Base-by-base conservation (phyloP, 2,797 vertebrate genomes). In the Anguilla megastoma region DNA sequence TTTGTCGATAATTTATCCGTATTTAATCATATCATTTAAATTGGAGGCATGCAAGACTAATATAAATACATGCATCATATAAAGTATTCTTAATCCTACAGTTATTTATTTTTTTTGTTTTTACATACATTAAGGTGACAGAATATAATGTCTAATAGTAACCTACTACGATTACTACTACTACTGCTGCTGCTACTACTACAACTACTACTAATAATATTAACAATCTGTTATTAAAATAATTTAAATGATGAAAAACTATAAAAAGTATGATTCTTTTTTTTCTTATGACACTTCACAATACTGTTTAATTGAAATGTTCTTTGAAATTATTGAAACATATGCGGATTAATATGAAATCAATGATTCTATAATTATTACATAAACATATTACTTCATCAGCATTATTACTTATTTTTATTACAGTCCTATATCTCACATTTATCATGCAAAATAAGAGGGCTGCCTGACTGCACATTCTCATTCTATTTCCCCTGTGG, bases 401-500 rank as follows among this genome's bases (percentile, higher is more conserved):
- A 45, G 41, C 41, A 45, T 45, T 45, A 45, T 45, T 45, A 45
- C 41, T 45, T 45, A 45, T 45, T 45, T 45, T 45, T 45, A 45
- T 4, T 45, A 45, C 41, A 45, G 41, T 45, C 41, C 41, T 45
- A 45, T 45, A 45, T 45, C 41, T 45, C 41, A 45, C 41, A 45
- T 45, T 74, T 95, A 95, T 96, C 95, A 95, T 94, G 94, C 93
- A 95, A 94, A 95, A 95, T 94, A 94, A 95, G 94, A 94, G 93
- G 94, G 93, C 92, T 95, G 95, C 94, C 95, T 95, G 93, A 94
- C 95, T 95, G 95, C 95, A 36, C 94, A 95, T 95, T 95, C 94
- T 94, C 95, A 95, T 95, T 95, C 94, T 94, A 95, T 95, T 96
- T 95, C 95, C 95, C 95, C 92, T 92, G 94, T 94, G 93, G 92